Evolutionary conservation across 2,888 invertebrate genomes (phyloP), one percentile per base, ranked within the genome.

Genomic region (Drosophila quasianomalipes): DNA sequence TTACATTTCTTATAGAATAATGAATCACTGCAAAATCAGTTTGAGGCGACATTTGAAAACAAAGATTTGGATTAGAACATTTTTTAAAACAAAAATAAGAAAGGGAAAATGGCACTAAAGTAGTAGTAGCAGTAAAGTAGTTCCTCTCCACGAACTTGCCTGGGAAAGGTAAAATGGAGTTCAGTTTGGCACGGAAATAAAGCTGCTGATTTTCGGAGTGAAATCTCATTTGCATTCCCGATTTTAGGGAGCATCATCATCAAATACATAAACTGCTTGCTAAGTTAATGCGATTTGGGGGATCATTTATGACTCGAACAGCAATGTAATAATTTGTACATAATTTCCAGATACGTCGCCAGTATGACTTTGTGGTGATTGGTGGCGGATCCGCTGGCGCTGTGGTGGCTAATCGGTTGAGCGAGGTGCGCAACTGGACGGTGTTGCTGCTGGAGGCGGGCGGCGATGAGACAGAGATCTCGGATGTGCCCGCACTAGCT

Each of bases 381-480:
- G 98, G 98, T 52, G 97, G 96, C 22, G 98, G 98, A 44, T 97
- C 97, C 9, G 98, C 98, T 1, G 98, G 98, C 33, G 97, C 98
- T 4, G 98, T 98, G 60, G 95, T 98, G 58, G 98, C 98, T 61
- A 97, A 97, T 79, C 95, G 97, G 30, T 94, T 97, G 74, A 97
- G 97, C 7, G 97, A 97, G 93, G 94, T 96, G 61, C 94, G 95
- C 81, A 96, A 97, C 92, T 97, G 97, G 97, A 96, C 96, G 9
- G 96, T 98, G 12, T 94, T 98, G 73, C 94, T 98, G 9, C 92
- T 98, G 68, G 98, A 98, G 93, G 98, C 98, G 1, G 97, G 98
- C 44, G 96, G 96, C 51, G 97, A 98, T 93, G 98, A 98, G 93
- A 97, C 96, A 77, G 97, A 97, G 93, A 96, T 98, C 74, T 97